These are phyloP conservation scores for Cryptomyrus ogoouensis DNA, from an alignment of 2,113 vertebrate genomes.

Conservation along the genomic window DNA sequence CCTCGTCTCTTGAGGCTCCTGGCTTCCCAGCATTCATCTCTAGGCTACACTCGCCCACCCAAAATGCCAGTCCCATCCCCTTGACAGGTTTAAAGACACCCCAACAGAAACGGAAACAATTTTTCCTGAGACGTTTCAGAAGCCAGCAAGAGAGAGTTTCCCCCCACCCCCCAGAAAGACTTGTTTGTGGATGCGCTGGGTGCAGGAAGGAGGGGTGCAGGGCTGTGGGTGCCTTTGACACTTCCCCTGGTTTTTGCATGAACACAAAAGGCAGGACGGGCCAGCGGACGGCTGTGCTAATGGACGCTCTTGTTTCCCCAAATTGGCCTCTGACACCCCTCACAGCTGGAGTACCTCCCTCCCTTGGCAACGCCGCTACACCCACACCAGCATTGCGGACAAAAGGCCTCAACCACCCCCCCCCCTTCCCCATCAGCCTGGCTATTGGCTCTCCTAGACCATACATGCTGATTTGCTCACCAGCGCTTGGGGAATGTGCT, in stretches of 20 bases:
- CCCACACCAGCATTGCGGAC: neutral
- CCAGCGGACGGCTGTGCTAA: slow-evolving; percentile 12
- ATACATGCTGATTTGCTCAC: neutral
- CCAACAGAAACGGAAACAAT: neutral
- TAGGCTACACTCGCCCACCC: neutral
- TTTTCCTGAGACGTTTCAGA: neutral
- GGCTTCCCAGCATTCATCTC: neutral
- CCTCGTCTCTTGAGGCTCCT: neutral
- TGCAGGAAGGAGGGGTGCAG: neutral
- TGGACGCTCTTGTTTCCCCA: slow-evolving; percentile 24
- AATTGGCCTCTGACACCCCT: slow-evolving; percentile 28
- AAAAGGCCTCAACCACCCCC: neutral
- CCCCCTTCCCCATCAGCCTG: neutral
- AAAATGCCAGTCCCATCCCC: neutral
- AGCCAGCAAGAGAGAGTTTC: neutral
- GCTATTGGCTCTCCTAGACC: neutral
- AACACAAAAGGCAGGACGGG: slow-evolving; percentile 14
- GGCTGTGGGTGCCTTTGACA: neutral
- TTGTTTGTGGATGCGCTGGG: neutral
- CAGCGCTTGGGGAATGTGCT: neutral
- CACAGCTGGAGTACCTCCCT: slow-evolving; percentile 23
- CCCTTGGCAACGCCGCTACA: neutral
- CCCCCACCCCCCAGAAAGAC: neutral
- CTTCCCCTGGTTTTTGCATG: neutral
- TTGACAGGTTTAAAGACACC: neutral